Evolutionary conservation across 2,113 vertebrate genomes (phyloP), one percentile per base, ranked within the genome.

Genomic region (Phycodurus eques): DNA sequence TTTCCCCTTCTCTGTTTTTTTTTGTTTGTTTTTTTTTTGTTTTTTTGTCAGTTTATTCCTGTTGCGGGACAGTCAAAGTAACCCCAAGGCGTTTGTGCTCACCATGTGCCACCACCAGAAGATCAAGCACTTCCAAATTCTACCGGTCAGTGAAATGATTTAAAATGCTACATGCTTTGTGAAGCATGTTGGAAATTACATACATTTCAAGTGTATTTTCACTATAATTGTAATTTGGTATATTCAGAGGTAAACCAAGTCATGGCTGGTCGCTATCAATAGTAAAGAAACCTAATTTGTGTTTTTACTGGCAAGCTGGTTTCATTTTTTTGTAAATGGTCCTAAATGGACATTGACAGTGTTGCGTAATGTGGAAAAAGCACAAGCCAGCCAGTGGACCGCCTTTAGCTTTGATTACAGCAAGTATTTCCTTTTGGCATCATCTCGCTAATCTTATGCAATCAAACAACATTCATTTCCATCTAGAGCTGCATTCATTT

Each of bases 31-130:
- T 42, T 39, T 53, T 39, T 8, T 27, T 27, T 39, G 14, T 39
- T 17, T 63, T 17, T 44, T 7, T 69, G 8, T 71, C 85, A 99
- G 98, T 85, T 94, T 99, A 72, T 99, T 99, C 86, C 94, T 99
- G 72, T 93, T 99, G 72, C 94, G 98, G 82, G 98, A 98, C 92
- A 98, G 98, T 91, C 98, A 98, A 92, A 99, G 98, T 85, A 99
- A 98, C 84, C 96, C 97, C 88, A 99, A 97, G 93, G 95, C 98
- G 0, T 99, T 98, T 77, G 97, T 99, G 79, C 97, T 99, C 85
- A 98, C 98, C 0, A 90, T 99, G 90, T 98, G 96, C 92, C 96
- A 99, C 89, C 96, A 99, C 90, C 97, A 99, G 93, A 99, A 99
- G 91, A 98, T 99, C 83, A 98, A 96, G 83, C 98, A 99, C 91